Conservation (phyloP, 2,888 invertebrate species). For the Rhopalosiphum nymphaeae region DNA sequence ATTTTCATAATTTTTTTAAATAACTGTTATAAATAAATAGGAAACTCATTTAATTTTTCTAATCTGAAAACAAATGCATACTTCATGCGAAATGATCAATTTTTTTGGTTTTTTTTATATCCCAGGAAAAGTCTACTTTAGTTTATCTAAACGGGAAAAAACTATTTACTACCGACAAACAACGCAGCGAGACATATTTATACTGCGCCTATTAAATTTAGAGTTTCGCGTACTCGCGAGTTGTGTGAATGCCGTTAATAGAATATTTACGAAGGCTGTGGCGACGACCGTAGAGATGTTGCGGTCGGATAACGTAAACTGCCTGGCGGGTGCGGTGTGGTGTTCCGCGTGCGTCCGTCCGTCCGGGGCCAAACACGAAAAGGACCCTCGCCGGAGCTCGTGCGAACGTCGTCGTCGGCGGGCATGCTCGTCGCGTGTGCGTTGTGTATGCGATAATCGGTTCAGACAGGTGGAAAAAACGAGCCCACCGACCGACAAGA, state of each 20-base stretch:
- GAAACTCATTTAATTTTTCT: not conserved
- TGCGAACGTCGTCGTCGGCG: conserved; percentile 12
- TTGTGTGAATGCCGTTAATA: conserved; percentile 18
- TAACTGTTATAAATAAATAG: not conserved
- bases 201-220: not conserved
- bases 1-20: not conserved
- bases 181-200: not conserved
- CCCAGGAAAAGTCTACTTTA: not conserved
- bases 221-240: not conserved
- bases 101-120: not conserved
- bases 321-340: not conserved
- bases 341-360: not conserved
- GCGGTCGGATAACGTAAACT: conserved; percentile 56
- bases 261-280: conserved; percentile 29
- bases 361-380: not conserved
- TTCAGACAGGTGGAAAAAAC: conserved; percentile 65
- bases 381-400: conserved; percentile 22
- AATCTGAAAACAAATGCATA: no score
- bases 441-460: conserved; percentile 52
- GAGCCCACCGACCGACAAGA: conserved; percentile 13
- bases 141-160: not conserved
- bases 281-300: conserved; percentile 47
- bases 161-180: not conserved
- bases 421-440: not conserved
- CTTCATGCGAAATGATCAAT: not conserved